Evolutionary conservation across 2,113 vertebrate genomes (phyloP), one percentile per base, ranked within the genome.

Genomic region (Accipiter virgatus): DNA sequence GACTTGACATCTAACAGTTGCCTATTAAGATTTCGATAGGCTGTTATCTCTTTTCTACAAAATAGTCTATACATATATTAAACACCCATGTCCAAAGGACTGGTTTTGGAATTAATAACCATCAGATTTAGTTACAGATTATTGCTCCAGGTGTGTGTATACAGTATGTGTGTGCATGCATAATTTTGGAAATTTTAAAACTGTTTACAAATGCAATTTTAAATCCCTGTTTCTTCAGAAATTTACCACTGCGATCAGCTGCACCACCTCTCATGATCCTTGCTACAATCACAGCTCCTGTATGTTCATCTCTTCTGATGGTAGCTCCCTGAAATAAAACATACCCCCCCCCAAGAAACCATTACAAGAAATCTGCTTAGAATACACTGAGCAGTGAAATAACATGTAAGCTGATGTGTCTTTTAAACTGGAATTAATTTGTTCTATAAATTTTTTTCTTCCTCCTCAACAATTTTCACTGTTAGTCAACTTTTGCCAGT

Each of bases 201-300:
- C 7, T 16, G 9, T n/a, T 73, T 23, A 73, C 25, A 82, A 77
- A 68, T 4, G 36, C 36, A 27, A 48, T 17, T 62, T 74, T 15
- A 61, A 77, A 86, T 43, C 10, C 43, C 42, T 13, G 56, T 50
- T 50, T n/a, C 27, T 53, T 86, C 34, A 88, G 36, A 25, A 85
- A 98, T 98, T 98, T 95, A 99, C 99, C 99, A 17, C 99, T 99
- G 90, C 99, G 98, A 96, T 99, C 99, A 4, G 99, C 99, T 6
- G 99, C 99, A 1, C 99, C 99, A 18, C 99, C 99, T 92, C 99
- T 98, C 99, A 99, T 99, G 97, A 99, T 99, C 93, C 99, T 97
- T 50, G 99, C 99, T 73, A 99, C 99, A 43, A 99, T 98, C 7
- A 99, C 99, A 32, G 99, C 99, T 63, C 99, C 99, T 0, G 99